Percentiles rank a stretch among this genome's conserved stretches.
Evolutionary conservation across 2,888 invertebrate species (phyloP).

Genomic region (Hypomecis atomaria): DNA sequence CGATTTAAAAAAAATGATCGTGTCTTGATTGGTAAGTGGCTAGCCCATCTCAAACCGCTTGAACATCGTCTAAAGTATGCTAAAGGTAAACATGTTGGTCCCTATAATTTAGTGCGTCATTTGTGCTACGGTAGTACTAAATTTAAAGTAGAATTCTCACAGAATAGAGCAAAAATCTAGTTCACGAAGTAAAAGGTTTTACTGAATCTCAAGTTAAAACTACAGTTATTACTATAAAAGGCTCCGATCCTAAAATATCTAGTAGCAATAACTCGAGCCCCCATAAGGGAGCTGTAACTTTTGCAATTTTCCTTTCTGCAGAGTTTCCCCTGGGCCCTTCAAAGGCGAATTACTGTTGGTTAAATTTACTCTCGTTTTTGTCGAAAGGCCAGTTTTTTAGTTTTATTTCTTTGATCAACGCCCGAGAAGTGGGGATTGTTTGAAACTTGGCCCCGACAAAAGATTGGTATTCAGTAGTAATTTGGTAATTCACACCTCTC

Average conservation of each 20-base stretch:
- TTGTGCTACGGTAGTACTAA: no score
- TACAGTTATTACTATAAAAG: conserved; percentile 45
- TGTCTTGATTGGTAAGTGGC: no score
- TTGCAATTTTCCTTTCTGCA: conserved; percentile 78
- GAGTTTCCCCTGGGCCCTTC: conserved; percentile 71
- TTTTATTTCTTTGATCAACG: conserved; percentile 82
- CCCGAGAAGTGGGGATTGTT: conserved; percentile 79
- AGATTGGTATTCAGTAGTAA: conserved; percentile 79
- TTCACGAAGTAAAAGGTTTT: conserved; percentile 25
- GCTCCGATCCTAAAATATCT: conserved; percentile 60
- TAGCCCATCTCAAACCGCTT: no score
- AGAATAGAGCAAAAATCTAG: background rate
- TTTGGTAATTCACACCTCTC: conserved; percentile 76
- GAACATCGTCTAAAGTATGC: no score
- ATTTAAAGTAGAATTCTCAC: background rate
- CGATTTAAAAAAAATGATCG: no score
- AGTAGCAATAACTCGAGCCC: conserved; percentile 67
- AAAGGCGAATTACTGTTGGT: conserved; percentile 82
- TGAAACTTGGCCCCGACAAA: conserved; percentile 66
- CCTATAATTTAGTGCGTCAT: no score
- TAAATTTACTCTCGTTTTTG: conserved; percentile 79
- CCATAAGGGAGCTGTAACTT: conserved; percentile 81
- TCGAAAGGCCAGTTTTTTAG: conserved; percentile 76
- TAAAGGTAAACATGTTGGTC: no score
- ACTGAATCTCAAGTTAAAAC: conserved; percentile 46